Evolutionary conservation across 2,113 vertebrate species (phyloP).

Genomic region (Sprattus sprattus): DNA sequence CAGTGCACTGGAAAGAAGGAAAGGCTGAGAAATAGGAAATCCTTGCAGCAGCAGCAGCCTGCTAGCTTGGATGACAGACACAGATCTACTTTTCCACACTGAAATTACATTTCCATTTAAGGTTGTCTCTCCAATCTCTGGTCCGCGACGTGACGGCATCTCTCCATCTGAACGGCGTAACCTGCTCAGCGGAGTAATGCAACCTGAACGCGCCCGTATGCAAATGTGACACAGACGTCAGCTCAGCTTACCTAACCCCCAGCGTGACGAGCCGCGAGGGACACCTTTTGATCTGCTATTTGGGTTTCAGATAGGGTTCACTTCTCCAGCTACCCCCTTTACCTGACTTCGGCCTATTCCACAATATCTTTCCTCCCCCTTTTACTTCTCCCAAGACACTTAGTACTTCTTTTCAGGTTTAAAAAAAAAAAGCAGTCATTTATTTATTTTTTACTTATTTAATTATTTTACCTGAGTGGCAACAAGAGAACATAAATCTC

Average conservation of each 20-base stretch:
- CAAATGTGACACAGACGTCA: slow-evolving; percentile 66
- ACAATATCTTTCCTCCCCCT: not conserved
- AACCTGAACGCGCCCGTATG: slow-evolving; percentile 68
- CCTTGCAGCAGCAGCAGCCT: not conserved
- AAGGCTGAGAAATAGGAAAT: not conserved
- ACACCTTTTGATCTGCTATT: slow-evolving; percentile 82
- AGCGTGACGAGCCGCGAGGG: slow-evolving; percentile 56
- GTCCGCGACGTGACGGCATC: slow-evolving; percentile 61
- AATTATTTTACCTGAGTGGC: slow-evolving; percentile 58
- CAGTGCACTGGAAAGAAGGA: not conserved
- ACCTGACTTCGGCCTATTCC: slow-evolving; percentile 49
- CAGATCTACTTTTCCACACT: slow-evolving; percentile 52
- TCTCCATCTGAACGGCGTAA: slow-evolving; percentile 62
- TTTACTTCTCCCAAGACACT: not conserved
- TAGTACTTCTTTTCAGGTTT: not conserved
- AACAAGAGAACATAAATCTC: slow-evolving; percentile 73
- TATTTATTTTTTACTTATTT: slow-evolving; percentile 30
- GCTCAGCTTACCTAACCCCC: slow-evolving; percentile 57
- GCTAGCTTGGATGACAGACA: slow-evolving; percentile 9
- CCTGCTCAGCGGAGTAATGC: slow-evolving; percentile 64
- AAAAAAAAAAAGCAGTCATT: not conserved
- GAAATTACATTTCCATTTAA: slow-evolving; percentile 69
- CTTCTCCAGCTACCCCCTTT: slow-evolving; percentile 65
- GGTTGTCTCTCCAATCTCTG: slow-evolving; percentile 62
- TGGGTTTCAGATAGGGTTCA: slow-evolving; percentile 70